Evolutionary conservation across 2,797 vertebrate genomes (phyloP).

Genomic region (Ptychobarbus kaznakovi): DNA sequence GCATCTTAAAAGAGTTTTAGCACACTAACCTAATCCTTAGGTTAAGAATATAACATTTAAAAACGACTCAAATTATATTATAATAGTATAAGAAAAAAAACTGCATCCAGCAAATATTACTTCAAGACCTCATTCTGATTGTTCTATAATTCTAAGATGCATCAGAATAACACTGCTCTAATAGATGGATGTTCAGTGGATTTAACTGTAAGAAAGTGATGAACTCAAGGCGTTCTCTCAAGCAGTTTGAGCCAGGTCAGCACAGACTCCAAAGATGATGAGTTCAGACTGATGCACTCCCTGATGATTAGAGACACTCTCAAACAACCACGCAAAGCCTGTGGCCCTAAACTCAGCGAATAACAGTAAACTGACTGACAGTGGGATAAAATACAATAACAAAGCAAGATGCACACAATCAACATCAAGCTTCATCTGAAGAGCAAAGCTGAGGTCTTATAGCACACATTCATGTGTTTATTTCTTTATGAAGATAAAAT

Average conservation of each 20-base stretch:
- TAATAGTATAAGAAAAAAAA: background rate
- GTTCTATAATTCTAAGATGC: background rate
- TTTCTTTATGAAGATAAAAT: constrained; percentile 26
- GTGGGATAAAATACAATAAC: constrained; percentile 17
- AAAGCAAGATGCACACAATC: background rate
- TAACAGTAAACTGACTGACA: constrained; percentile 22
- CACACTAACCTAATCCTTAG: background rate
- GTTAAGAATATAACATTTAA: background rate
- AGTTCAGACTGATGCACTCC: constrained; percentile 15
- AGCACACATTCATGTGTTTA: background rate
- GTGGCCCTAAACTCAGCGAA: constrained; percentile 5
- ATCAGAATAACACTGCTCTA: constrained; percentile 26
- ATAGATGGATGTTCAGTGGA: background rate
- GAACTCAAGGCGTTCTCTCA: constrained; percentile 8
- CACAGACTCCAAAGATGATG: constrained; percentile 14
- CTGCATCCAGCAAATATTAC: background rate
- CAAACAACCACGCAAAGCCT: background rate
- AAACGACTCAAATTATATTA: background rate
- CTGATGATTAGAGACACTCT: background rate
- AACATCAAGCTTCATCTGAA: background rate
- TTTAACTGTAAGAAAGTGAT: constrained; percentile 32
- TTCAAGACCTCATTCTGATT: background rate
- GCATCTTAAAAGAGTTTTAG: background rate
- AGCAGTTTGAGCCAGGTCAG: constrained; percentile 20
- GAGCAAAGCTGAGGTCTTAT: background rate